Percentiles rank a stretch among this genome's conserved stretches.
Conservation (phyloP, 2,888 invertebrate genomes). For the Synergus japonicus region DNA sequence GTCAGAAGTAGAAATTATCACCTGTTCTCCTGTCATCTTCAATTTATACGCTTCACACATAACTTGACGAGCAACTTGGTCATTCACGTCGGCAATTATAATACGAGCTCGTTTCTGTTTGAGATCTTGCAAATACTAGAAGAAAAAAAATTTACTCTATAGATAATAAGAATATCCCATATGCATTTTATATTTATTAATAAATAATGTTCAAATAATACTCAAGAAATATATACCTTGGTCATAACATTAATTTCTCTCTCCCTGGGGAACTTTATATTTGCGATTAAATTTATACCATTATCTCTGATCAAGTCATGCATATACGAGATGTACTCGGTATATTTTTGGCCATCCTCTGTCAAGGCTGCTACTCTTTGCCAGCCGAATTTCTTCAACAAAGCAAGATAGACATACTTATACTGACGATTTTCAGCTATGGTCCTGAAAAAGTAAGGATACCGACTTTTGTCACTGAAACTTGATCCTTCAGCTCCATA, state of each 20-base stretch:
- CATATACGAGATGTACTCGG: conserved; percentile 86
- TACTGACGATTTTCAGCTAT: conserved; percentile 88
- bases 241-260: conserved; percentile 80
- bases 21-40: conserved; percentile 82
- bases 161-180: background rate
- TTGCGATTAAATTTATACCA: conserved; percentile 83
- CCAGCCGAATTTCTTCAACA: conserved; percentile 84
- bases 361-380: conserved; percentile 86
- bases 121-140: conserved; percentile 83
- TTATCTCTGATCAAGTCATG: conserved; percentile 82
- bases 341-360: conserved; percentile 88
- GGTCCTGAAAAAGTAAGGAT: conserved; percentile 89
- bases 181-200: background rate
- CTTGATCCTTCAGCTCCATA: conserved; percentile 89
- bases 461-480: conserved; percentile 84
- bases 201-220: background rate
- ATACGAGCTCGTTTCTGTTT: conserved; percentile 85
- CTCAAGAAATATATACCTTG: conserved; percentile 77
- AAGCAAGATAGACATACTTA: conserved; percentile 82
- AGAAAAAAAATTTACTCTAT: conserved; percentile 52
- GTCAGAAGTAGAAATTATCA: conserved; percentile 48
- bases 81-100: conserved; percentile 89
- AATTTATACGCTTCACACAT: conserved; percentile 89
- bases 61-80: conserved; percentile 84
- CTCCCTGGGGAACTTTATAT: conserved; percentile 84